Evolutionary conservation across 2,797 vertebrate species (phyloP), one percentile per base, ranked within the genome.

Genomic region (Galago senegalensis): DNA sequence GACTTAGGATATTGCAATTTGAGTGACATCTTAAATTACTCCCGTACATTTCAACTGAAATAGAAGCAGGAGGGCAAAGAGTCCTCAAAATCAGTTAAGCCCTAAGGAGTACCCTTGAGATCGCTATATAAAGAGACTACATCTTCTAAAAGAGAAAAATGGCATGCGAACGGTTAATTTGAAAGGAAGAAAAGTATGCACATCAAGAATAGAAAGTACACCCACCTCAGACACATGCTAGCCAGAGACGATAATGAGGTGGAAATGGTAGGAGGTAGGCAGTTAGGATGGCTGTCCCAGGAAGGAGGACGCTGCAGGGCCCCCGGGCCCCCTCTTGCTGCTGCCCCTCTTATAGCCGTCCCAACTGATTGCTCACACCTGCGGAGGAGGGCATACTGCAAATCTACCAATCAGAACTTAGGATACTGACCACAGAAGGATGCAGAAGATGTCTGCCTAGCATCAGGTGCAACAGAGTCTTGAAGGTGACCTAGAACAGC

Each of bases 111-210:
- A 43, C 16, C 12, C 12, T 87, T 93, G 14, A 60, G 70, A 89
- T 91, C 23, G 25, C 0, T 83, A 82, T 20, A 72, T 82, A 67
- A 75, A 93, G 8, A 67, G 29, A 5, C 1, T 29, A 63, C 14
- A 29, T 58, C 94, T 95, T 76, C 29, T 65, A 94, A 81, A 91
- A 60, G 34, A 53, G 46, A 83, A 87, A 91, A 16, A 67, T 70
- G 60, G 37, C 5, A 60, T 17, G 43, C 82, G 13, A 49, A 49
- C 92, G 5, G 1, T 60, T 72, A 73, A 63, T 70, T 87, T 92
- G 40, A 80, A 70, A 83, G 27, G 16, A 25, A 29, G 40, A 67
- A 82, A 46, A 82, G 0, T 14, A 53, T 16, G 14, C 49, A 53
- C 16, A 88, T n/a, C 9, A 56, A 70, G 40, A 61, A 76, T 25